Evolutionary conservation across 1,140 invertebrate genomes (phyloP).

Genomic region (Armadillidium nasatum): DNA sequence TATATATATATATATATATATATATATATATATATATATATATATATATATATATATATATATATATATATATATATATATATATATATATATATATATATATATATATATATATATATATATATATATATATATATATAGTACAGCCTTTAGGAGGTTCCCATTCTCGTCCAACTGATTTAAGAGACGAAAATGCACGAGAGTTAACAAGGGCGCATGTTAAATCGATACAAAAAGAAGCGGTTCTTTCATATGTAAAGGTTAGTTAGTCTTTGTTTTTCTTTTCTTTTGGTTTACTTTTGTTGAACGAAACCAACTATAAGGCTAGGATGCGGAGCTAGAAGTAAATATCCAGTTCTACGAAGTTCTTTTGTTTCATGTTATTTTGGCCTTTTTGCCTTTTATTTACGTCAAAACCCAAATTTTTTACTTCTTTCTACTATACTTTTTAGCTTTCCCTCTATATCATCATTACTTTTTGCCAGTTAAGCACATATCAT

Average conservation of each 20-base stretch:
- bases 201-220: conserved; percentile 40
- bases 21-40: conserved; percentile 4
- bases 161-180: neutral
- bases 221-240: conserved; percentile 49
- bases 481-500: no score
- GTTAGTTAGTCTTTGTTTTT: conserved; percentile 32
- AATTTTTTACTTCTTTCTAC: no score
- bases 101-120: no score
- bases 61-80: no score
- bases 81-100: no score
- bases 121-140: neutral
- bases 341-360: no score
- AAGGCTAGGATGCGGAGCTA: no score
- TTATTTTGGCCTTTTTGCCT: no score
- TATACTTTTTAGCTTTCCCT: no score
- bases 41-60: neutral
- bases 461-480: no score
- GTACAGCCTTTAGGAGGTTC: neutral
- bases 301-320: neutral
- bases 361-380: no score
- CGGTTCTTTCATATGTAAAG: conserved; percentile 49
- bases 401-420: no score
- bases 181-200: neutral
- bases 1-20: conserved; percentile 16
- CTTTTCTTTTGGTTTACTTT: neutral